phyloP scores from a whole-genome alignment of 2,113 vertebrate species.

The Chitala chitala region DNA sequence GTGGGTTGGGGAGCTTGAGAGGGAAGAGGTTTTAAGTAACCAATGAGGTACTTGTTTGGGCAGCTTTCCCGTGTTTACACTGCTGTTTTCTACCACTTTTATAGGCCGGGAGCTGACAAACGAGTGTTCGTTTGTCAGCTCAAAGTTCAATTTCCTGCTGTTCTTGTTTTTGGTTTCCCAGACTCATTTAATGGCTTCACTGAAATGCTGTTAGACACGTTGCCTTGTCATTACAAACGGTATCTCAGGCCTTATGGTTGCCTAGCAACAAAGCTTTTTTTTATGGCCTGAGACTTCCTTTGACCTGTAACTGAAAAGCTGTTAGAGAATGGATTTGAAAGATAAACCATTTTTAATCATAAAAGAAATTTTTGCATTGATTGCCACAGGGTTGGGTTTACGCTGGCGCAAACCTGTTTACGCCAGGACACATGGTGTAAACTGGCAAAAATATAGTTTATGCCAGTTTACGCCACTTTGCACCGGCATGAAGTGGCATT shows the following conservation, averaged over 20 bases:
- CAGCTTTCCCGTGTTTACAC: constrained; percentile 17
- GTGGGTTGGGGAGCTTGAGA: too few species aligned
- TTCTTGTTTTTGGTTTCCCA: constrained; percentile 15
- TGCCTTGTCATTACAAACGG: too few species aligned
- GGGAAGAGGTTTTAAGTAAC: too few species aligned
- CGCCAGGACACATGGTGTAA: too few species aligned
- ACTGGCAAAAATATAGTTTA: too few species aligned
- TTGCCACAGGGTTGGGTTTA: too few species aligned
- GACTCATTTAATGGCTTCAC: neutral
- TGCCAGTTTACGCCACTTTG: too few species aligned
- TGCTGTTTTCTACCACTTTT: neutral
- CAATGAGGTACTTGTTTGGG: too few species aligned
- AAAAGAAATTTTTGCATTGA: too few species aligned
- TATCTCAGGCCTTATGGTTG: constrained; percentile 26
- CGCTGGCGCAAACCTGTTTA: too few species aligned
- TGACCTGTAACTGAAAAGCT: constrained; percentile 24
- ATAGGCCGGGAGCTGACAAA: neutral
- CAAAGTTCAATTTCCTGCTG: constrained; percentile 21
- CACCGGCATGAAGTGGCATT: too few species aligned
- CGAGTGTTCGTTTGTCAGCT: constrained; percentile 7
- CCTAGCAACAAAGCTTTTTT: constrained; percentile 25
- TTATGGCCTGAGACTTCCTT: constrained; percentile 18
- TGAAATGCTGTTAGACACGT: too few species aligned
- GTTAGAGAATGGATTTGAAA: neutral
- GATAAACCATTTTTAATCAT: constrained; percentile 22